Evolutionary conservation across 2,797 vertebrate species (phyloP).

Genomic region (Tolypeutes matacus): DNA sequence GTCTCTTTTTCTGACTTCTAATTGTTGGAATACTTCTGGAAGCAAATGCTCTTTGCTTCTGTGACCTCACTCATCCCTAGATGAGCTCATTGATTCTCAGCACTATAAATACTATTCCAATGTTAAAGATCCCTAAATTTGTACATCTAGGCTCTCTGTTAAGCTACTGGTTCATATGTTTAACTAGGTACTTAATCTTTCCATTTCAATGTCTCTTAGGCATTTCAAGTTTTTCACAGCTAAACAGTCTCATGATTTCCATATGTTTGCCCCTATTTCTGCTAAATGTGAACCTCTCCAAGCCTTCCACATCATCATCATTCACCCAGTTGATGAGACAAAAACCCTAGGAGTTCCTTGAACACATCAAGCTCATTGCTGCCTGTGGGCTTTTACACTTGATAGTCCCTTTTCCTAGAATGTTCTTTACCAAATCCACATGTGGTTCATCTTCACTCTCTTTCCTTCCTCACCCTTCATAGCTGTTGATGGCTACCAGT

Average conservation of each 20-base stretch:
- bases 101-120: not conserved
- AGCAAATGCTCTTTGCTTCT: not conserved
- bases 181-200: constrained; percentile 53
- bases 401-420: not conserved
- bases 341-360: not conserved
- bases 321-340: not conserved
- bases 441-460: not conserved
- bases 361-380: not conserved
- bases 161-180: not conserved
- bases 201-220: not conserved
- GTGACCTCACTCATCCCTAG: not conserved
- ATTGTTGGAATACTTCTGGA: not conserved
- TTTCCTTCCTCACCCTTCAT: not conserved
- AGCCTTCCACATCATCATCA: not conserved
- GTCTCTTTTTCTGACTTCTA: not conserved
- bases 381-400: not conserved
- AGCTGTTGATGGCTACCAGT: not conserved
- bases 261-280: not conserved
- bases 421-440: not conserved
- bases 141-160: not conserved
- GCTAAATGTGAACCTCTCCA: not conserved
- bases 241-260: not conserved
- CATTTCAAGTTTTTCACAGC: constrained; percentile 43
- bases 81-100: not conserved
- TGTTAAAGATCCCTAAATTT: constrained; percentile 30